Conservation (phyloP, 2,888 invertebrate genomes). For the Magallana nippona region DNA sequence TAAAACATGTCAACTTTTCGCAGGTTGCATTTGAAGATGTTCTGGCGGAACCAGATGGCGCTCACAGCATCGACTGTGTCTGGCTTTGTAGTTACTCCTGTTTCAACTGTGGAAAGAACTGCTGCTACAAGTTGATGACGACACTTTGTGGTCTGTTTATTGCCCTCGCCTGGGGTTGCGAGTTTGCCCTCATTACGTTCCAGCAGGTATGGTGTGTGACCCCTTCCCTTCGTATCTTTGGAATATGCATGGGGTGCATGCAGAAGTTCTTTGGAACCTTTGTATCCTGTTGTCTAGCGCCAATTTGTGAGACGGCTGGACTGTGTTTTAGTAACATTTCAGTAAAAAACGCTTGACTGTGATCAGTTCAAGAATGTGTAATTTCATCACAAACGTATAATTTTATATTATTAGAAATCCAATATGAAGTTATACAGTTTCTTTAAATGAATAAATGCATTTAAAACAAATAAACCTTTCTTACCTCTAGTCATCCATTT, state of each 20-base stretch:
- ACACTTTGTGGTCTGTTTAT: conserved; percentile 85
- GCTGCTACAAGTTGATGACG: conserved; percentile 86
- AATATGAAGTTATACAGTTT: no score
- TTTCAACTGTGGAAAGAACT: conserved; percentile 85
- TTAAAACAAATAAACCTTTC: no score
- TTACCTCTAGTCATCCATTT: no score
- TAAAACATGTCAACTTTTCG: no score
- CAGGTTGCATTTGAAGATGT: conserved; percentile 69
- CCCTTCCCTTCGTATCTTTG: conserved; percentile 85
- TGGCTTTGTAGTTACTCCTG: conserved; percentile 85
- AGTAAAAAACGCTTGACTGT: conserved; percentile 44
- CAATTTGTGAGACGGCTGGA: conserved; percentile 83
- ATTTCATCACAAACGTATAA: no score
- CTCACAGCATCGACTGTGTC: conserved; percentile 83
- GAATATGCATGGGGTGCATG: conserved; percentile 82
- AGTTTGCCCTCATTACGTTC: conserved; percentile 82
- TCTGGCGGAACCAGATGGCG: conserved; percentile 72
- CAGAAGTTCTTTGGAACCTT: conserved; percentile 79
- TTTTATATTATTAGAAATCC: no score
- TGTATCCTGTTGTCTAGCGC: conserved; percentile 83
- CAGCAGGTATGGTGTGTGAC: conserved; percentile 87
- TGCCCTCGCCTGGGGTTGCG: conserved; percentile 83
- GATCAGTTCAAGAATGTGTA: not conserved
- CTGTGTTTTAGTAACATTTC: conserved; percentile 67
- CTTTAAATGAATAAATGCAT: no score